phyloP scores from a whole-genome alignment of 2,888 invertebrate genomes.

The Torymus aiolomorphi region DNA sequence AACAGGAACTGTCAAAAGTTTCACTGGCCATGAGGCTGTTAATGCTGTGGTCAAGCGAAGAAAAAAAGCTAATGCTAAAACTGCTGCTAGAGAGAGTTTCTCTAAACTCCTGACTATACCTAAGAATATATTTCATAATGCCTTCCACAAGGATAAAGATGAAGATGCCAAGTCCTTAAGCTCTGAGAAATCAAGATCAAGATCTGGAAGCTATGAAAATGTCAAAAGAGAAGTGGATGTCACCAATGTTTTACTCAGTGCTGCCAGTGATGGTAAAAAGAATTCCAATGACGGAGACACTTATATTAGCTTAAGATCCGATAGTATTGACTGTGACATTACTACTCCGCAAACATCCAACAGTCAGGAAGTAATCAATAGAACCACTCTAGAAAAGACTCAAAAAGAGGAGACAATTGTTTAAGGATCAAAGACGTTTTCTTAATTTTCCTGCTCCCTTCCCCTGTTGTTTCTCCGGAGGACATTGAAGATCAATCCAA shows the following conservation, averaged over 20 bases:
- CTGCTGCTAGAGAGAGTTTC: conserved; percentile 63
- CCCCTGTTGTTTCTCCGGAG: conserved; percentile 9
- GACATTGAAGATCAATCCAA: conserved; percentile 45
- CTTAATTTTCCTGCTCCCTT: neutral
- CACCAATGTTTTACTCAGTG: conserved; percentile 28
- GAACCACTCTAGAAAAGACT: neutral
- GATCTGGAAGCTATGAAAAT: conserved; percentile 65
- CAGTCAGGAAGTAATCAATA: conserved; percentile 3
- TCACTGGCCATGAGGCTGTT: conserved; percentile 64
- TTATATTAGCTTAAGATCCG: conserved; percentile 51
- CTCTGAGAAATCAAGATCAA: conserved; percentile 61
- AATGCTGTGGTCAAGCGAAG: conserved; percentile 60
- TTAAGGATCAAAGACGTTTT: conserved; percentile 9
- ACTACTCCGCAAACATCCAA: neutral
- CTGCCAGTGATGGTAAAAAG: conserved; percentile 1
- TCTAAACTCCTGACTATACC: conserved; percentile 71
- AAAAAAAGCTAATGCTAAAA: conserved; percentile 57
- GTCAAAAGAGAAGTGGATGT: conserved; percentile 38
- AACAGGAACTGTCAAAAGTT: conserved; percentile 73
- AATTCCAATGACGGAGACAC: conserved; percentile 33
- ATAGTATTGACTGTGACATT: conserved; percentile 49
- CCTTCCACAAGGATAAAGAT: conserved; percentile 68
- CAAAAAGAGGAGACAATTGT: conserved; percentile 31
- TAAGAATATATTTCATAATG: conserved; percentile 70
- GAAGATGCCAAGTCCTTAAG: conserved; percentile 56